Percentiles rank a stretch among this genome's conserved stretches.
Evolutionary conservation across 2,888 invertebrate genomes (phyloP).

Genomic region (Rhaphigaster nebulosa): DNA sequence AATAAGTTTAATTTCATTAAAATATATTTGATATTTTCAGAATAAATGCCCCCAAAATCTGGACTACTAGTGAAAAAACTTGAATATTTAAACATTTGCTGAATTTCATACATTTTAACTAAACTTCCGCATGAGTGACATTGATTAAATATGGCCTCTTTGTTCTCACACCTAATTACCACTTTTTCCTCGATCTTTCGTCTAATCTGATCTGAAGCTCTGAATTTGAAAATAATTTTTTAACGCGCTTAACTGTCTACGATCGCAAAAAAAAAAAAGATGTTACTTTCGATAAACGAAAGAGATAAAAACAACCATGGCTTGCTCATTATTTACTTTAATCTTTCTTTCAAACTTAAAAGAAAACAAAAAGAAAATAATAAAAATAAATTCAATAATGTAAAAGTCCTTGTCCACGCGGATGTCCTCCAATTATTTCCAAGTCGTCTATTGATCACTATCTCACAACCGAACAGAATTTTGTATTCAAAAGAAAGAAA

Average conservation of each 20-base stretch:
- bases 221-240: slow-evolving; percentile 28
- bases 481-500: background rate
- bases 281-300: background rate
- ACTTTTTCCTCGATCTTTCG: background rate
- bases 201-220: background rate
- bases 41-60: too few species aligned
- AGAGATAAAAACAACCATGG: background rate
- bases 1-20: too few species aligned
- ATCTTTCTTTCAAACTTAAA: background rate
- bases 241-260: background rate
- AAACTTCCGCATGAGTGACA: background rate
- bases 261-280: too few species aligned
- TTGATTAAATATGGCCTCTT: background rate
- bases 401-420: background rate
- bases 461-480: background rate
- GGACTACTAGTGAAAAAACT: too few species aligned
- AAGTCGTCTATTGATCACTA: background rate
- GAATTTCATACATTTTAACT: slow-evolving; percentile 18
- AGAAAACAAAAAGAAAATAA: background rate
- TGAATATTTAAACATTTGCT: too few species aligned
- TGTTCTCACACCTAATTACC: background rate
- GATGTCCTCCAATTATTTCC: background rate
- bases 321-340: background rate
- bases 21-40: too few species aligned
- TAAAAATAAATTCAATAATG: background rate